Evolutionary conservation across 1,140 invertebrate species (phyloP), one percentile per base, ranked within the genome.

Genomic region (Teleogryllus occipitalis): DNA sequence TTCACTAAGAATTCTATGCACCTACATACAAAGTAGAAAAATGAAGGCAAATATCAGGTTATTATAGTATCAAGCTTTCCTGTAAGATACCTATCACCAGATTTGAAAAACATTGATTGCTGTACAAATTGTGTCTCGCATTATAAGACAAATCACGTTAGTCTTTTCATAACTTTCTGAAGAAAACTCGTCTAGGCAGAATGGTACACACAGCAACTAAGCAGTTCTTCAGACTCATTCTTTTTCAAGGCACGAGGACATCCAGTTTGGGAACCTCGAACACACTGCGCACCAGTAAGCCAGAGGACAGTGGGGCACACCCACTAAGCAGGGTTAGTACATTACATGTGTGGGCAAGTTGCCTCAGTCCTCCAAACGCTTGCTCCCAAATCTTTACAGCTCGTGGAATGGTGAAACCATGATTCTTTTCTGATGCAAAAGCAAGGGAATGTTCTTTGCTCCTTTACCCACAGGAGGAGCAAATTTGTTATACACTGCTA

Each of bases 1-100:
- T 65, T 65, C 48, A 74, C 77, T 78, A 74, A 78, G 78, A 72
- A 73, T 46, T 73, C 78, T 49, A 78, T 39, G 78, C 78, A 49
- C 78, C 65, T 80, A 76, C 47, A 76, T 47, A 80, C 18, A 65
- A 3, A 80, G 79, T 80, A 80, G 75, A 80, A 80, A 39, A 80
- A 77, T 77, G 76, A 80, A 80, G 79, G 79, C 79, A 80, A 77
- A 77, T 80, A 54, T 80, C 47, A 46, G 75, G 48, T 76, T 76
- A 77, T 39, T 80, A 80, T 77, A 76, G 39, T 77, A 74, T 76
- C 4, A 80, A 80, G 79, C 79, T 77, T 80, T 77, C 47, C 27
- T 72, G 22, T 65, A 65, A 65, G 54, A 65, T 65, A 77, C 75
- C 76, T 72, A 77, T 77, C 79, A 80, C 48, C 76, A 77, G 48